These are phyloP conservation scores for Hydraecia micacea DNA, from an alignment of 2,888 invertebrate species.

Conservation along the genomic window DNA sequence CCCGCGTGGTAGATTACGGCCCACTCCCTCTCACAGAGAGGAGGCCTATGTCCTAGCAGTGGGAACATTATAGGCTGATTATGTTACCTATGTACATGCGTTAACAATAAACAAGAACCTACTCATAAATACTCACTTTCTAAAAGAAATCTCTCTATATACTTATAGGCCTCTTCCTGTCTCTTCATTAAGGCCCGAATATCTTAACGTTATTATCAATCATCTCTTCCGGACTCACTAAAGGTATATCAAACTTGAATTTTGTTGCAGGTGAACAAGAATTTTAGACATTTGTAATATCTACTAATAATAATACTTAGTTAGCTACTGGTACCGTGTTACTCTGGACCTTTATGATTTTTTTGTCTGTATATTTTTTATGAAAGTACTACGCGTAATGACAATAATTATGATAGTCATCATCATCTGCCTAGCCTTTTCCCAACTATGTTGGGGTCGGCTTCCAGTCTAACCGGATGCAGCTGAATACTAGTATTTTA, in stretches of 20 bases:
- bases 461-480: too few relatives aligned
- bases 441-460: too few relatives aligned
- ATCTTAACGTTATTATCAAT: conserved; percentile 64
- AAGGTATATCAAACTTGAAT: conserved; percentile 60
- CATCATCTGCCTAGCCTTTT: too few relatives aligned
- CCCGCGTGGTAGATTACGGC: too few relatives aligned
- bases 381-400: neutral
- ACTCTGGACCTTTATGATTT: neutral
- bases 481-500: too few relatives aligned
- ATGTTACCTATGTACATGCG: neutral
- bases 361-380: neutral
- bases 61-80: too few relatives aligned
- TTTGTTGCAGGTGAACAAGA: conserved; percentile 43
- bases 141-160: conserved; percentile 23
- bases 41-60: too few relatives aligned
- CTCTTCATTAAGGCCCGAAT: conserved; percentile 63
- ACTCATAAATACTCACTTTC: conserved; percentile 11
- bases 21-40: too few relatives aligned
- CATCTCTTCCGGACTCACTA: conserved; percentile 68
- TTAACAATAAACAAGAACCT: neutral
- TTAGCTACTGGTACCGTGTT: neutral
- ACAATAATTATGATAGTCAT: too few relatives aligned
- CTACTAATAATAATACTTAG: neutral
- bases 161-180: conserved; percentile 47
- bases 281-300: neutral